phyloP scores from a whole-genome alignment of 2,113 vertebrate genomes.

The Tyrannus savana region DNA sequence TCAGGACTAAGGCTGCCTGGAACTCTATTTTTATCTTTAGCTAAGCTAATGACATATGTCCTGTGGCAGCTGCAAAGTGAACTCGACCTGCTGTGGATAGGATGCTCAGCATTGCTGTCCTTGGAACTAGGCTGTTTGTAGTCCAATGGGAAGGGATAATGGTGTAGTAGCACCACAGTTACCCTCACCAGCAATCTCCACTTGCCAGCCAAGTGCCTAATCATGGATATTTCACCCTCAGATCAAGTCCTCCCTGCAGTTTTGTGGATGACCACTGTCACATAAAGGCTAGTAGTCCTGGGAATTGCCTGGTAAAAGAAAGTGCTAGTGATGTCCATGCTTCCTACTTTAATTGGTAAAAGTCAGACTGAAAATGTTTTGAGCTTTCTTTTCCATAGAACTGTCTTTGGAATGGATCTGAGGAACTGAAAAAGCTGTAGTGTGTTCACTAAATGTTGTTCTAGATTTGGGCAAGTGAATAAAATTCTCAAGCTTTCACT shows the following conservation, averaged over 20 bases:
- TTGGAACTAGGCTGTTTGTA: neutral
- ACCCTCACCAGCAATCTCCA: neutral
- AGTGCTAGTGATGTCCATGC: neutral
- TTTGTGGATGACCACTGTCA: neutral
- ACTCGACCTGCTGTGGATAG: neutral
- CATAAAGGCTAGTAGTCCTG: neutral
- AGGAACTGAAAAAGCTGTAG: neutral
- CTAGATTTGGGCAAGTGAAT: neutral
- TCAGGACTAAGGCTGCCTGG: neutral
- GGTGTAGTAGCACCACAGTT: neutral
- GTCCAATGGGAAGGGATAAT: neutral
- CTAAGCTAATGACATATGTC: neutral
- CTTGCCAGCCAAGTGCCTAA: neutral
- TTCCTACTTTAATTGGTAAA: neutral
- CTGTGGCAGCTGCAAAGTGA: neutral
- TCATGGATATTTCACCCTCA: neutral
- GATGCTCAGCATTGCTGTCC: neutral
- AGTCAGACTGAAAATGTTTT: neutral
- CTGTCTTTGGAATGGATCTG: neutral
- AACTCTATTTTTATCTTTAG: neutral
- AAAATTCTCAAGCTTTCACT: neutral
- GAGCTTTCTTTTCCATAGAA: neutral
- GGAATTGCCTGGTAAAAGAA: neutral
- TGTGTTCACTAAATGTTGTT: rapidly evolving
- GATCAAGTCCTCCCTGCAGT: neutral